phyloP scores from a whole-genome alignment of 2,113 vertebrate genomes.

The Poeciliopsis turrubarensis region DNA sequence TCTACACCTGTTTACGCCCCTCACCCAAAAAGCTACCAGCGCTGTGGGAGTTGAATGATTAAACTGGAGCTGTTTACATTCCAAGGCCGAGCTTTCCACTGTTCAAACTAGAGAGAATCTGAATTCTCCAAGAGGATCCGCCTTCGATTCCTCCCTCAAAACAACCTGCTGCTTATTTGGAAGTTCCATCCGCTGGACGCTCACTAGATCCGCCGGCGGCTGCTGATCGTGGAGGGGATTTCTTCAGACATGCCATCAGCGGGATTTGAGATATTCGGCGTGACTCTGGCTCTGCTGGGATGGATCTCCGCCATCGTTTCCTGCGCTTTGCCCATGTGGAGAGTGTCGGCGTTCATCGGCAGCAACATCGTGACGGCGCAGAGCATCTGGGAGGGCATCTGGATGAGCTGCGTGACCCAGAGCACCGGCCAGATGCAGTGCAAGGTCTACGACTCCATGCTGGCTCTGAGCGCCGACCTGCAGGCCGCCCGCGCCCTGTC shows the following conservation, averaged over 20 bases:
- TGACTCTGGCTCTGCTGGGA: slow-evolving; percentile 84
- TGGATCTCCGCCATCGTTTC: slow-evolving; percentile 85
- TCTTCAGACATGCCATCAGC: slow-evolving; percentile 77
- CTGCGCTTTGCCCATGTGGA: slow-evolving; percentile 92
- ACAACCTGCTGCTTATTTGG: slow-evolving; percentile 33
- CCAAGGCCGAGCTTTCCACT: slow-evolving; percentile 38
- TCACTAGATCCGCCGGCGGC: slow-evolving; percentile 1
- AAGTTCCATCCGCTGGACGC: slow-evolving; percentile 1
- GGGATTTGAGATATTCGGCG: slow-evolving; percentile 89
- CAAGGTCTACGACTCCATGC: slow-evolving; percentile 87
- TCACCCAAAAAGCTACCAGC: slow-evolving; percentile 56
- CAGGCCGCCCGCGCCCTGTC: slow-evolving; percentile 90
- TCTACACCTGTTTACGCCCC: slow-evolving; percentile 60
- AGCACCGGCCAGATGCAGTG: slow-evolving; percentile 89
- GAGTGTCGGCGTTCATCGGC: slow-evolving; percentile 90
- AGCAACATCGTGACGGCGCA: slow-evolving; percentile 89
- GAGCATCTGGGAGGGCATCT: slow-evolving; percentile 88
- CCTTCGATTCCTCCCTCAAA: slow-evolving; percentile 42
- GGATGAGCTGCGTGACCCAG: slow-evolving; percentile 89
- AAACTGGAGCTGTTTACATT: slow-evolving; percentile 46
- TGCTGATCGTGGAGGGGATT: background rate
- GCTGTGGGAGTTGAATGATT: slow-evolving; percentile 70
- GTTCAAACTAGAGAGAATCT: slow-evolving; percentile 33
- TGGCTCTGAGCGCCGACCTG: slow-evolving; percentile 86
- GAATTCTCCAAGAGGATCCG: slow-evolving; percentile 68